These are phyloP conservation scores for Conops quadrifasciatus DNA, from an alignment of 2,888 invertebrate genomes.

Conservation along the genomic window DNA sequence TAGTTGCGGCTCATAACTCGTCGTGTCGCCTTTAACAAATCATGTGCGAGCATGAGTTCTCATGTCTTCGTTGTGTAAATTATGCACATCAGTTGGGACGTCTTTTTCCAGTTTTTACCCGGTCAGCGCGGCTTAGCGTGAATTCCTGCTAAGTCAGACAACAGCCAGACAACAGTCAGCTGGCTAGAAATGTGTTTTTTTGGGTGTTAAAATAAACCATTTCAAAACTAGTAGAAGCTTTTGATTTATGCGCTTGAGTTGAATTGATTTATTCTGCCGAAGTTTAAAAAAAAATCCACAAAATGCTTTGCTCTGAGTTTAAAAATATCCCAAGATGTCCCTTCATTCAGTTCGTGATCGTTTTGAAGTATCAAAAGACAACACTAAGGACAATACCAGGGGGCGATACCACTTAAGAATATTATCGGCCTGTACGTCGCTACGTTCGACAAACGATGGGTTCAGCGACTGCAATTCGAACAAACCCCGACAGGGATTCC, in stretches of 20 bases:
- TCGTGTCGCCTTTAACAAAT: conserved; percentile 34
- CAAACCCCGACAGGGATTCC: too few species aligned
- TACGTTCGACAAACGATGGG: too few species aligned
- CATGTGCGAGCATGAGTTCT: conserved; percentile 34
- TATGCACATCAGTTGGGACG: conserved; percentile 25
- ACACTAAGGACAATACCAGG: too few species aligned
- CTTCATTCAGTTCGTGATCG: too few species aligned
- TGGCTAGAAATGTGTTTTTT: too few species aligned
- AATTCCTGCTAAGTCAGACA: neutral
- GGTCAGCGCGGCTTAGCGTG: neutral
- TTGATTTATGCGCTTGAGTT: neutral
- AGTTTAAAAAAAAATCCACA: too few species aligned
- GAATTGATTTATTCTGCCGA: conserved; percentile 1
- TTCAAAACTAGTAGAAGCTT: neutral
- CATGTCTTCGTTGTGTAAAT: conserved; percentile 28
- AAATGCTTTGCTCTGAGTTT: too few species aligned
- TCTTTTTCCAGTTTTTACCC: conserved; percentile 8
- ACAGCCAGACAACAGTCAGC: neutral
- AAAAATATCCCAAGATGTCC: too few species aligned
- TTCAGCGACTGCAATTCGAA: too few species aligned
- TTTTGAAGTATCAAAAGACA: too few species aligned
- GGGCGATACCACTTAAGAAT: too few species aligned
- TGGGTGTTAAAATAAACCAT: neutral
- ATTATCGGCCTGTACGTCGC: too few species aligned
- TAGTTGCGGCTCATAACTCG: conserved; percentile 27